Evolutionary conservation across 2,113 vertebrate genomes (phyloP).

Genomic region (Cariama cristata): DNA sequence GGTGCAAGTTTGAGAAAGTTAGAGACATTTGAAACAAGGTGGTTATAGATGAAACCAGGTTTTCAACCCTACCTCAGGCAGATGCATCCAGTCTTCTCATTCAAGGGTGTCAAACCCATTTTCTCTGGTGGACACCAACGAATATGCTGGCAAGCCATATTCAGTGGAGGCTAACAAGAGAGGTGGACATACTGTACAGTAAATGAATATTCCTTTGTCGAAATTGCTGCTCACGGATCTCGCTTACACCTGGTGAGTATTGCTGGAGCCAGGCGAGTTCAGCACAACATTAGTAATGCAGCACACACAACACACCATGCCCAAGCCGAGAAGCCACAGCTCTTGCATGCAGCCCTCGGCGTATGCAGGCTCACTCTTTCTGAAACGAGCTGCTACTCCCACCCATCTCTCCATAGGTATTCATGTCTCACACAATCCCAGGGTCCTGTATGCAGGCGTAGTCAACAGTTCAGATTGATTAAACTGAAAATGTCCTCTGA

Average conservation of each 20-base stretch:
- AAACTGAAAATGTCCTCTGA: neutral
- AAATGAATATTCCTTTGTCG: neutral
- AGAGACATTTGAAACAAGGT: neutral
- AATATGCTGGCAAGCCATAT: neutral
- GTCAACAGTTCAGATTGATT: neutral
- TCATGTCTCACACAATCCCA: neutral
- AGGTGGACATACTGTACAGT: neutral
- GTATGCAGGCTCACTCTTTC: accelerated
- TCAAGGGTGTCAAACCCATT: neutral
- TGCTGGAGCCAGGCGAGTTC: neutral
- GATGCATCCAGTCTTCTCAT: neutral
- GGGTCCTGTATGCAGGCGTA: neutral
- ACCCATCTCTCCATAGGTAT: neutral
- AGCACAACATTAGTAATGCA: neutral
- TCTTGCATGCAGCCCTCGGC: neutral
- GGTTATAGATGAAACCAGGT: neutral
- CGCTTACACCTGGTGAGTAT: too few relatives aligned
- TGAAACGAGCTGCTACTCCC: neutral
- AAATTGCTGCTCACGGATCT: neutral
- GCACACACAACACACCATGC: neutral
- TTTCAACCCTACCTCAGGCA: neutral
- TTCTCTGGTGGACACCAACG: neutral
- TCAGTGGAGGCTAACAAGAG: neutral
- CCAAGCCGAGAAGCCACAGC: neutral
- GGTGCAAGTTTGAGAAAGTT: neutral